Evolutionary conservation across 2,797 vertebrate species (phyloP).

Genomic region (Lepilemur septentrionalis): DNA sequence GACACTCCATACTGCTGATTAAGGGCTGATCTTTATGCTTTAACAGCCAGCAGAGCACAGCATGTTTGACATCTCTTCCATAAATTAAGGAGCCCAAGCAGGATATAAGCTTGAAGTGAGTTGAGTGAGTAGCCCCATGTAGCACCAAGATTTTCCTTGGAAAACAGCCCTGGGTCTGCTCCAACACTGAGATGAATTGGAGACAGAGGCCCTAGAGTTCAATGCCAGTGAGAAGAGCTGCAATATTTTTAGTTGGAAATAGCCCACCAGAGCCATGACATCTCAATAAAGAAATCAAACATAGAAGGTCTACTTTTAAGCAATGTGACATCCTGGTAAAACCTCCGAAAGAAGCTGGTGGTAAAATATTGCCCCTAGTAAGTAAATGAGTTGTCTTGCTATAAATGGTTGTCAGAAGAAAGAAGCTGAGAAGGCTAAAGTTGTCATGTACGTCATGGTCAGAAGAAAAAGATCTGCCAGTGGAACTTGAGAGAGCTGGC

Average conservation of each 20-base stretch:
- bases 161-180: constrained; percentile 66
- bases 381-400: constrained; percentile 45
- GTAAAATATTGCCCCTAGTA: constrained; percentile 41
- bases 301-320: constrained; percentile 67
- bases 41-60: constrained; percentile 34
- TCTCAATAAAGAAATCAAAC: constrained; percentile 73
- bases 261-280: constrained; percentile 61
- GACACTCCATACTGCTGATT: constrained; percentile 16
- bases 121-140: background rate
- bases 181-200: constrained; percentile 58
- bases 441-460: background rate
- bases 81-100: constrained; percentile 60
- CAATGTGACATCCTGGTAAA: constrained; percentile 58
- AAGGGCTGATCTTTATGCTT: constrained; percentile 45
- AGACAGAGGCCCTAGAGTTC: constrained; percentile 66
- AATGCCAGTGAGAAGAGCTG: constrained; percentile 72
- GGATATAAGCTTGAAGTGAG: constrained; percentile 40
- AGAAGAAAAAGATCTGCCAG: background rate
- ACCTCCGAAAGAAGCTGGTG: constrained; percentile 1
- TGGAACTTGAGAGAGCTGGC: background rate
- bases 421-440: constrained; percentile 34
- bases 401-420: constrained; percentile 43
- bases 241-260: constrained; percentile 69
- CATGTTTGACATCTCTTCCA: constrained; percentile 45
- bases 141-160: constrained; percentile 29